phyloP scores from a whole-genome alignment of 2,113 vertebrate genomes.

The Cyanocitta stelleri region DNA sequence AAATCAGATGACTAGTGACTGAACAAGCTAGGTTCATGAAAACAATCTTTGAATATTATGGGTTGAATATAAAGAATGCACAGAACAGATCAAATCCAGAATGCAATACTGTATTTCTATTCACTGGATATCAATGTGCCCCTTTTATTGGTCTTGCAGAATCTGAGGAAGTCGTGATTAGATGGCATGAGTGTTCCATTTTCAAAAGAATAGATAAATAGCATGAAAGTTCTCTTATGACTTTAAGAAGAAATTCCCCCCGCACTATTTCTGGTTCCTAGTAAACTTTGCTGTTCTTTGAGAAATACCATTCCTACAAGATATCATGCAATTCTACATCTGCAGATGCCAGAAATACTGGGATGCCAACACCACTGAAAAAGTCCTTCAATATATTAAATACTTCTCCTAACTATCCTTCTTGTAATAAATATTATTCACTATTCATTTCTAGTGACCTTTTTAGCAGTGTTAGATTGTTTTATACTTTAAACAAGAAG shows the following conservation, averaged over 20 bases:
- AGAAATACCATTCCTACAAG: conserved; percentile 68
- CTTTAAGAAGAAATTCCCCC: conserved; percentile 46
- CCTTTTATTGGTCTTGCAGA: conserved; percentile 67
- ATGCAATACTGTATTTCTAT: conserved; percentile 63
- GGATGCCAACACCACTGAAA: conserved; percentile 47
- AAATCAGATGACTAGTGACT: conserved; percentile 35
- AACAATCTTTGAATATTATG: conserved; percentile 69
- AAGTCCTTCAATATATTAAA: conserved; percentile 49
- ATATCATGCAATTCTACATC: conserved; percentile 52
- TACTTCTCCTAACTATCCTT: conserved; percentile 1
- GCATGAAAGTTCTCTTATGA: conserved; percentile 58
- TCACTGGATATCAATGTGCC: conserved; percentile 73
- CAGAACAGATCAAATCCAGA: conserved; percentile 64
- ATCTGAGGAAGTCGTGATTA: conserved; percentile 73
- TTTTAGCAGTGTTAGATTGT: conserved; percentile 31
- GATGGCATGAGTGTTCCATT: conserved; percentile 70
- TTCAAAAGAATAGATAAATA: conserved; percentile 66
- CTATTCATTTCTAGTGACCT: conserved; percentile 57
- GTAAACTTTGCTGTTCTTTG: conserved; percentile 62
- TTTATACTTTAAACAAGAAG: conserved; percentile 25
- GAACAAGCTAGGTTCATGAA: conserved; percentile 61
- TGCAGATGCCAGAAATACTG: conserved; percentile 14
- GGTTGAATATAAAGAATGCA: conserved; percentile 63
- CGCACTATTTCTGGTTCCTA: conserved; percentile 65
- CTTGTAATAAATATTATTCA: conserved; percentile 58